A percentile compares a stretch with the other conserved stretches of the same genome.
phyloP scores from a whole-genome alignment of 2,113 vertebrate genomes.

The Corythaixoides concolor region DNA sequence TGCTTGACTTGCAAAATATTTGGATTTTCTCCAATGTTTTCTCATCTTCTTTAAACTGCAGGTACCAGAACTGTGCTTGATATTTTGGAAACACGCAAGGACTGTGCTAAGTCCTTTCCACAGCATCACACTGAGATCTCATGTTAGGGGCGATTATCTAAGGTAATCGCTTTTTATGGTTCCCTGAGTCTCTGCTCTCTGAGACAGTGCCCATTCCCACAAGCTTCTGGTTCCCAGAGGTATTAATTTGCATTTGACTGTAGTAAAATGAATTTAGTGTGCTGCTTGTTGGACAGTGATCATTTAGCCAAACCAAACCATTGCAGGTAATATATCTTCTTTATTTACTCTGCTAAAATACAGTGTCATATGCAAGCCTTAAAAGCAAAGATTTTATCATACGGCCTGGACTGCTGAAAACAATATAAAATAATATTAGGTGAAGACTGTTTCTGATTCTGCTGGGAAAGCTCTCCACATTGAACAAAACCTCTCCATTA shows the following conservation, averaged over 20 bases:
- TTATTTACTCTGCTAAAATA: slow-evolving; percentile 9
- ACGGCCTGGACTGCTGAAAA: background rate
- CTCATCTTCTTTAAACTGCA: background rate
- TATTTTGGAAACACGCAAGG: background rate
- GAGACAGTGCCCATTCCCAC: background rate
- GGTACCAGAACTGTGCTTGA: background rate
- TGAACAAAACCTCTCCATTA: background rate
- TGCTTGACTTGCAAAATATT: background rate
- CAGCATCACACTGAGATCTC: background rate
- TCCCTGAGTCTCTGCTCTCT: background rate
- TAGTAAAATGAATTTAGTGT: slow-evolving; percentile 11
- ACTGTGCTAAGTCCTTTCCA: background rate
- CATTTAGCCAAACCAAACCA: slow-evolving; percentile 30
- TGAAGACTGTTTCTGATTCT: background rate
- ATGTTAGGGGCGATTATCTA: background rate
- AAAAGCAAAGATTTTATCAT: background rate
- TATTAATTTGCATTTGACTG: slow-evolving; percentile 5
- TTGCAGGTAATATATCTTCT: slow-evolving; percentile 9
- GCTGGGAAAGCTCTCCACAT: background rate
- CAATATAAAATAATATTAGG: background rate
- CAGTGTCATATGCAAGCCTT: background rate
- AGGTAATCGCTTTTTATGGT: background rate
- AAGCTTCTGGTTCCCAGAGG: background rate
- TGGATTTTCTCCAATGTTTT: slow-evolving; percentile 16
- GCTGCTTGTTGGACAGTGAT: background rate